Conservation (phyloP, 2,113 vertebrate genomes). For the Gallinago paraguaiae region DNA sequence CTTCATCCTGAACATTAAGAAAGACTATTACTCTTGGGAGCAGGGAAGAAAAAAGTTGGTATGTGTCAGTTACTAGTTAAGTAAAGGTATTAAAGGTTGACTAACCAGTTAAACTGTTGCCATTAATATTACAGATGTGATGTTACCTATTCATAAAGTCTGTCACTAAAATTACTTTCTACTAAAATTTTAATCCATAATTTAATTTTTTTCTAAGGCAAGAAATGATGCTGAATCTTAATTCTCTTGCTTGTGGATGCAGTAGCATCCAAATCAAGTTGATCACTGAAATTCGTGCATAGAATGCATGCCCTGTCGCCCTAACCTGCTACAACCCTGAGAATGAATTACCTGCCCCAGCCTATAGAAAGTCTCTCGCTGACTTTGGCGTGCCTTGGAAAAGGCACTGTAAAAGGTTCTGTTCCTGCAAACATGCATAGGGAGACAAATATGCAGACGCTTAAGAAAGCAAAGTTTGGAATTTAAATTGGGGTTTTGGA, state of each 20-base stretch:
- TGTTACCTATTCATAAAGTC: background rate
- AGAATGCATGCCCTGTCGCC: background rate
- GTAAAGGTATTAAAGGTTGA: background rate
- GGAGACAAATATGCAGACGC: background rate
- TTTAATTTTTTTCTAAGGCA: background rate
- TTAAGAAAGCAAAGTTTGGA: background rate
- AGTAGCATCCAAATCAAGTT: slow-evolving; percentile 16
- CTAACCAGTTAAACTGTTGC: background rate
- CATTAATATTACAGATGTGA: background rate
- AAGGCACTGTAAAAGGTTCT: background rate
- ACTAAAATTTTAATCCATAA: background rate
- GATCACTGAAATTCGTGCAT: background rate
- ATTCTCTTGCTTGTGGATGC: slow-evolving; percentile 32
- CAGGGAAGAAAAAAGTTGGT: background rate
- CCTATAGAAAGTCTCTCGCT: background rate
- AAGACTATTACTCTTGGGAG: background rate
- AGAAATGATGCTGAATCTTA: background rate
- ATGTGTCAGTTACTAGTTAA: background rate
- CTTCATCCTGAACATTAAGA: background rate
- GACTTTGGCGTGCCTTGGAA: background rate
- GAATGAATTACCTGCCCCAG: background rate
- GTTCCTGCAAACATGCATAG: background rate
- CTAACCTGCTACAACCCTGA: background rate
- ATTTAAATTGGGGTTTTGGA: background rate
- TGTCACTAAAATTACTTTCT: slow-evolving; percentile 7